Evolutionary conservation across 2,888 invertebrate species (phyloP).

Genomic region (Pocota personata): DNA sequence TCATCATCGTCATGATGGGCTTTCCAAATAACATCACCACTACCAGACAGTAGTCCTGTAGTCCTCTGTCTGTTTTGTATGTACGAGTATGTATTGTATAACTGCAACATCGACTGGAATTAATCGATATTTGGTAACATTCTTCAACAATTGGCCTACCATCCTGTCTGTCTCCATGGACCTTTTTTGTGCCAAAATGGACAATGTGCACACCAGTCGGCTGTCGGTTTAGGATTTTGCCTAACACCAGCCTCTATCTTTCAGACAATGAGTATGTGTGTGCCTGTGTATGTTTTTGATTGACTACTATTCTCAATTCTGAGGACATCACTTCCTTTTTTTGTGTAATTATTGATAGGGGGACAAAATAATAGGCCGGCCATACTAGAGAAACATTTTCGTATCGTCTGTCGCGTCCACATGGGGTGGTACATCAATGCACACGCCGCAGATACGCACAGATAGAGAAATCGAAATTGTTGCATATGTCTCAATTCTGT

Average conservation of each 20-base stretch:
- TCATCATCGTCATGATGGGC: slow-evolving; percentile 44
- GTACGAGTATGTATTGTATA: too few species aligned
- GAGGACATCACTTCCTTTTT: slow-evolving; percentile 32
- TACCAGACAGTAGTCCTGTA: neutral
- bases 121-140: slow-evolving; percentile 58
- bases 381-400: neutral
- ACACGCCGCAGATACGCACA: neutral
- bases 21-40: neutral
- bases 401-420: neutral
- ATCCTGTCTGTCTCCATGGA: neutral
- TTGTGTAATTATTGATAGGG: slow-evolving; percentile 37
- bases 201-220: slow-evolving; percentile 18
- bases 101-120: slow-evolving; percentile 6
- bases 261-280: neutral
- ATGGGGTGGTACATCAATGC: slow-evolving; percentile 30
- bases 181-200: slow-evolving; percentile 17
- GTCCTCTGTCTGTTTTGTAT: neutral
- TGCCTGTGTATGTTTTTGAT: slow-evolving; percentile 44
- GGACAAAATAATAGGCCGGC: slow-evolving; percentile 22
- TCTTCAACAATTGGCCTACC: slow-evolving; percentile 35
- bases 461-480: slow-evolving; percentile 44
- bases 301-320: slow-evolving; percentile 48
- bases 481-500: slow-evolving; percentile 71
- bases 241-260: neutral
- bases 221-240: neutral